Conservation (phyloP, 1,140 invertebrate species). For the Ladona fulva region DNA sequence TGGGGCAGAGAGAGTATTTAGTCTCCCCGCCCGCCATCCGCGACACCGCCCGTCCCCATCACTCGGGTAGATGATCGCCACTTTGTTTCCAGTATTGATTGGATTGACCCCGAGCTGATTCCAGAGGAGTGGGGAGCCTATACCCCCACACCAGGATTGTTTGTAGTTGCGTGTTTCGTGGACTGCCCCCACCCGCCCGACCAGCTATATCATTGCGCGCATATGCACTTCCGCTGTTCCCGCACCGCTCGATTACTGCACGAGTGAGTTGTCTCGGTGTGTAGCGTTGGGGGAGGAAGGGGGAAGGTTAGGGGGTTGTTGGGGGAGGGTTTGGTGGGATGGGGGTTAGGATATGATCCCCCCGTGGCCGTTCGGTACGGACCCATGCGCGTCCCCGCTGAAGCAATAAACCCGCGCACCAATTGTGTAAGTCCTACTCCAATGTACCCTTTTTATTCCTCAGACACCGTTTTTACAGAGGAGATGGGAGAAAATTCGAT, state of each 20-base stretch:
- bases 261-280: neutral
- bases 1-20: neutral
- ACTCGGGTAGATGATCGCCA: neutral
- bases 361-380: too few relatives aligned
- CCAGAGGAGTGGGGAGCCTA: neutral
- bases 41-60: neutral
- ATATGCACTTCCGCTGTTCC: neutral
- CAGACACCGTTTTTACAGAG: too few relatives aligned
- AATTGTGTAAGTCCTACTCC: too few relatives aligned
- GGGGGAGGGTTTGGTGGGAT: neutral
- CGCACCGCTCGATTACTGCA: neutral
- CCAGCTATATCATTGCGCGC: neutral
- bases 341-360: too few relatives aligned
- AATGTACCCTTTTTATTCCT: too few relatives aligned
- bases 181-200: neutral
- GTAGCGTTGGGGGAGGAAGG: neutral
- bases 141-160: neutral
- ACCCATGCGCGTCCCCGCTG: too few relatives aligned
- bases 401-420: too few relatives aligned
- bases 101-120: slow-evolving; percentile 1
- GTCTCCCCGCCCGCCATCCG: neutral
- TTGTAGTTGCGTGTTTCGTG: slow-evolving; percentile 4
- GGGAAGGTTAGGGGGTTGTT: neutral
- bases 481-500: too few relatives aligned
- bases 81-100: slow-evolving; percentile 10